Evolutionary conservation across 2,888 invertebrate genomes (phyloP), one percentile per base, ranked within the genome.

Genomic region (Chloroclystis v-ata): DNA sequence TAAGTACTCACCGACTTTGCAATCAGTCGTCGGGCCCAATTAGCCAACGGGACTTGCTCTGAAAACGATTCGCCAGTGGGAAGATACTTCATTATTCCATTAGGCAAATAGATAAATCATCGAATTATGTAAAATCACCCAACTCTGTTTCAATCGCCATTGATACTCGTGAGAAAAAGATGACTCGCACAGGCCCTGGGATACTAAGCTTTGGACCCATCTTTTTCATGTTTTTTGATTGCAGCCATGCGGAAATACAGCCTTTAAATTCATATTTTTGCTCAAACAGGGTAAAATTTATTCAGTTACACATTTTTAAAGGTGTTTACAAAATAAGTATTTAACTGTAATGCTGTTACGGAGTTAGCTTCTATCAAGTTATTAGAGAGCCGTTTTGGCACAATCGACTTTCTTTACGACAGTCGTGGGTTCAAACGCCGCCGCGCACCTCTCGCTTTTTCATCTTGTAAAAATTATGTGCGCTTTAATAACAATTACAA

Each of bases 121-220:
- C 64, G 65, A 67, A 70, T 78, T 75, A 78, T 78, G 74, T 71
- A 72, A 72, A 78, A 74, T 70, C 74, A 70, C 65, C 63, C 65
- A 66, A 68, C 69, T 74, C 73, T 68, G 71, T 78, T 75, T 72
- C 73, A 72, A 72, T 72, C 69, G 69, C 62, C 64, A 69, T 72
- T 76, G 73, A 79, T 76, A 72, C 69, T 60, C 77, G 75, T 79
- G 77, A 71, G 77, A 79, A 77, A 73, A 72, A 68, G 69, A 67
- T 65, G 70, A 69, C 64, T 65, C 54, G 60, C 50, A 53, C 57
- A 56, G 61, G 60, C 48, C 60, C 52, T 28, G 42, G 24, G 47
- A 47, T 53, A 53, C 52, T 55, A 54, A 56, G 54, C 53, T 61
- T 60, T 54, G 53, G 61, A 54, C 43, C 59, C 53, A 54, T 60